Conservation (phyloP, 2,797 vertebrate genomes). For the Semotilus atromaculatus region DNA sequence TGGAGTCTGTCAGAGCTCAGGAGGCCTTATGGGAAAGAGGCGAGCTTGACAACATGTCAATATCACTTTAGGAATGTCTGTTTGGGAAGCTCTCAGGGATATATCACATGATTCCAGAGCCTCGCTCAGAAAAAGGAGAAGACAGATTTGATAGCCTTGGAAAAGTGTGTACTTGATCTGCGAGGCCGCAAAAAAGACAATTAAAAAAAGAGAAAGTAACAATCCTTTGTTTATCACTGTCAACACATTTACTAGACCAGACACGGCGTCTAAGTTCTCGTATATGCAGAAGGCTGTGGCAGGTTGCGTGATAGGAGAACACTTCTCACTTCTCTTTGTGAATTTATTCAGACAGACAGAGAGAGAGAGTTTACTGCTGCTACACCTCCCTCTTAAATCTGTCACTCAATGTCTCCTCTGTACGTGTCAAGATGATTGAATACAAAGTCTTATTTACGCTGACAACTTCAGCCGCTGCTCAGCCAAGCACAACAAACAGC, state of each 20-base stretch:
- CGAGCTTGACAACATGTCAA: conserved; percentile 85
- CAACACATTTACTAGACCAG: conserved; percentile 80
- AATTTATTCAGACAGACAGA: conserved; percentile 48
- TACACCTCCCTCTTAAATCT: conserved; percentile 76
- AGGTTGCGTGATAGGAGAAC: conserved; percentile 59
- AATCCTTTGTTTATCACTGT: conserved; percentile 86
- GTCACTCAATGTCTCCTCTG: conserved; percentile 78
- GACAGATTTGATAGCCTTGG: conserved; percentile 63
- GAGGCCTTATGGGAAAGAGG: conserved; percentile 78
- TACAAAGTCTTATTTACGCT: conserved; percentile 76
- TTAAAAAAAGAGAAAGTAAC: conserved; percentile 73
- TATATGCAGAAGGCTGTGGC: conserved; percentile 59
- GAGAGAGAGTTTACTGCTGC: conserved; percentile 68
- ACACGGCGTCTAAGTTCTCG: conserved; percentile 77
- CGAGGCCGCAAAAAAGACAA: conserved; percentile 74
- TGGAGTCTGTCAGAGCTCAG: conserved; percentile 78
- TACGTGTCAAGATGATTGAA: conserved; percentile 83
- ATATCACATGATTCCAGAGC: conserved; percentile 79
- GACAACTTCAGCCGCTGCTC: conserved; percentile 76
- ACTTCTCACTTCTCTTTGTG: conserved; percentile 73
- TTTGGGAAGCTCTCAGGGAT: conserved; percentile 79
- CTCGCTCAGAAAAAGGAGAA: conserved; percentile 53
- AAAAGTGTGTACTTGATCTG: conserved; percentile 76
- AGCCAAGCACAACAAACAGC: conserved; percentile 74
- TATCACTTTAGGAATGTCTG: conserved; percentile 81